These are phyloP conservation scores for Atractosteus spatula DNA, from an alignment of 2,113 vertebrate genomes.

Conservation along the genomic window DNA sequence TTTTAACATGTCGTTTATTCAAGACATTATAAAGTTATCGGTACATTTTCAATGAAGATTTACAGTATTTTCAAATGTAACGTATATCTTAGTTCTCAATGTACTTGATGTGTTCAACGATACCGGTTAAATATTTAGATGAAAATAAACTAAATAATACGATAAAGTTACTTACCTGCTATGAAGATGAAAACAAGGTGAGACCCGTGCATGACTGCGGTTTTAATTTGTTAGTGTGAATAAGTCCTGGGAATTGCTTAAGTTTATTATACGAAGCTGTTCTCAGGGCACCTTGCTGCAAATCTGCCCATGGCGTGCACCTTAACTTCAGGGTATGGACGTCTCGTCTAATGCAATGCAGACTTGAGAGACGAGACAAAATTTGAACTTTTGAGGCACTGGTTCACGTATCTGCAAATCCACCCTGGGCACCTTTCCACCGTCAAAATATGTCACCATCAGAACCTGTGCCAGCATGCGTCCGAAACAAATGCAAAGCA, in stretches of 20 bases:
- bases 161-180: slow-evolving; percentile 17
- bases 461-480: not conserved
- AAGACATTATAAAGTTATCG: no score
- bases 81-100: no score
- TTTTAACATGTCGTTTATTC: no score
- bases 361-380: not conserved
- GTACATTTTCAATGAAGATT: no score
- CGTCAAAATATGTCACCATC: not conserved
- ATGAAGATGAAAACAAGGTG: slow-evolving; percentile 12
- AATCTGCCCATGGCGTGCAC: slow-evolving; percentile 3
- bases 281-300: not conserved
- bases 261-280: not conserved
- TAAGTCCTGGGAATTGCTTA: not conserved
- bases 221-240: not conserved
- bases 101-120: no score
- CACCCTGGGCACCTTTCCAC: slow-evolving; percentile 7
- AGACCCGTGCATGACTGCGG: slow-evolving; percentile 12
- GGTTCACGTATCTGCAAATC: slow-evolving; percentile 20
- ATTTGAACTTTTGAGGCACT: slow-evolving; percentile 12
- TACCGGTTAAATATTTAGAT: no score
- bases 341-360: not conserved
- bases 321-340: not conserved
- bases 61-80: no score
- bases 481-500: not conserved
- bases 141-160: not conserved